Percentiles rank a stretch among this genome's conserved stretches.
phyloP scores from a whole-genome alignment of 2,888 invertebrate species.

The Ophioninae sp. region DNA sequence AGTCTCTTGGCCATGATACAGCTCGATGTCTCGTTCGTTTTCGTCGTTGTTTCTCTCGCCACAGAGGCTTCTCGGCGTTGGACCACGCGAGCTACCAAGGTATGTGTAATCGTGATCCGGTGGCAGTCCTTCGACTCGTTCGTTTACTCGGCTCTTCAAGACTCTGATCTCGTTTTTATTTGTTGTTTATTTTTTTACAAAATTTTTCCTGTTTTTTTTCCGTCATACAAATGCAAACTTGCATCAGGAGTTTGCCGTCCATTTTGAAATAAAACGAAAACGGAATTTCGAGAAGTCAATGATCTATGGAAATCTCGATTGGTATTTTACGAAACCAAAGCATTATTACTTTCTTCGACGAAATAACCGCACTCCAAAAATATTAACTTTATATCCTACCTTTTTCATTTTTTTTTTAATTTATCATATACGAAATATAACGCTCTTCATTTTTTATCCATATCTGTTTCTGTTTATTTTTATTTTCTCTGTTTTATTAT shows the following conservation, averaged over 20 bases:
- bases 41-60: slow-evolving; percentile 46
- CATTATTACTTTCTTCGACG: not conserved
- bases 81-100: slow-evolving; percentile 38
- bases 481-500: no score
- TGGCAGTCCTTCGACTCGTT: slow-evolving; percentile 58
- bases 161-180: slow-evolving; percentile 31
- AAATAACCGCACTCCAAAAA: not conserved
- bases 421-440: no score
- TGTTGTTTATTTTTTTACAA: not conserved
- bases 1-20: slow-evolving; percentile 40
- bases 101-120: slow-evolving; percentile 54
- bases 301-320: not conserved
- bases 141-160: slow-evolving; percentile 50
- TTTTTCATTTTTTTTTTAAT: not conserved
- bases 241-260: not conserved
- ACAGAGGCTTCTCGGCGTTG: slow-evolving; percentile 8
- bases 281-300: no score
- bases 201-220: not conserved
- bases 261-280: not conserved
- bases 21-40: slow-evolving; percentile 42
- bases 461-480: not conserved
- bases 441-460: no score
- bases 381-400: not conserved
- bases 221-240: slow-evolving; percentile 23
- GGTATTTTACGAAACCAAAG: not conserved